These are phyloP conservation scores for Rattus norvegicus DNA, from an alignment of 2,113 vertebrate species.

Conservation along the genomic window DNA sequence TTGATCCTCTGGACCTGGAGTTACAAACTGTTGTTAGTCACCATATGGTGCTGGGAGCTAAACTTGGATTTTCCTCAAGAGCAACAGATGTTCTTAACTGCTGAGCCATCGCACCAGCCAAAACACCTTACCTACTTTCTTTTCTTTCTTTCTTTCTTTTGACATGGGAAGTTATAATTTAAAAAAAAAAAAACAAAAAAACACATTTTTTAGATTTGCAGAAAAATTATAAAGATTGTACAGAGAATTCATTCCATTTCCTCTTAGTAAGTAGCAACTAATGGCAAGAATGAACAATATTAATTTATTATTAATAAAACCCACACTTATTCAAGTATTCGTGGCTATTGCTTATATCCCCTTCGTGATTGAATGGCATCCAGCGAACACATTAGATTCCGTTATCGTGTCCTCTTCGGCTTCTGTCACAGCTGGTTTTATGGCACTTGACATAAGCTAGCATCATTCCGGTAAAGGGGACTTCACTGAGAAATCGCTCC, in stretches of 20 bases:
- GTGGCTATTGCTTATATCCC: background rate
- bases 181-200: background rate
- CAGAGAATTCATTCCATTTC: background rate
- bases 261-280: background rate
- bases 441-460: background rate
- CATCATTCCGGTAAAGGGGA: background rate
- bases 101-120: background rate
- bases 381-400: background rate
- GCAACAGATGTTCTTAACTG: background rate
- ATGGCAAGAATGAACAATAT: background rate
- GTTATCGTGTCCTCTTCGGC: background rate
- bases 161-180: background rate
- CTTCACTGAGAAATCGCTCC: background rate
- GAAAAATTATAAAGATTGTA: background rate
- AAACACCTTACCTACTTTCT: background rate
- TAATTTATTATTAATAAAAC: background rate
- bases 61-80: background rate
- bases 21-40: too few species aligned
- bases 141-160: background rate
- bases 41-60: background rate
- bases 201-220: background rate
- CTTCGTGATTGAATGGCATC: background rate
- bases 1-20: background rate
- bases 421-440: background rate
- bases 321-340: background rate